Conservation (phyloP, 1,140 invertebrate genomes). For the Aphaenogaster ashmeadi region DNA sequence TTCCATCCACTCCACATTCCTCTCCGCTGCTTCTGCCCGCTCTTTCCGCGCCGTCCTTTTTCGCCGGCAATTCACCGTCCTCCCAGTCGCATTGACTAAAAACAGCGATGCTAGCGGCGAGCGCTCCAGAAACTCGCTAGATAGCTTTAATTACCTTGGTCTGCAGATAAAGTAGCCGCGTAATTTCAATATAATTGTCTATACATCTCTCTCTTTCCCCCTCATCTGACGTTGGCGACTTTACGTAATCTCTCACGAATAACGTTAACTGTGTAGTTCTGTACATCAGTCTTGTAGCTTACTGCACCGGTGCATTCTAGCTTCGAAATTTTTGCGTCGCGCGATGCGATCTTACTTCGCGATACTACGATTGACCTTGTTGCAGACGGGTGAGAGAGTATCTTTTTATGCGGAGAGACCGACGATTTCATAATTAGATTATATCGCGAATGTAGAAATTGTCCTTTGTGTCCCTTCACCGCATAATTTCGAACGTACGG, state of each 20-base stretch:
- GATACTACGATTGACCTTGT: not conserved
- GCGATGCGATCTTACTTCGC: not conserved
- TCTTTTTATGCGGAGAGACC: not conserved
- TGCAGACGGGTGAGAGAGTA: no score
- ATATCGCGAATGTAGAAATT: not conserved
- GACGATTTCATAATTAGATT: constrained; percentile 10
- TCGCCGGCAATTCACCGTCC: constrained; percentile 54
- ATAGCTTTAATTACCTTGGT: constrained; percentile 48
- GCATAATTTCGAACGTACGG: not conserved
- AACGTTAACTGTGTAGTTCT: constrained; percentile 12
- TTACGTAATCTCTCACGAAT: constrained; percentile 13
- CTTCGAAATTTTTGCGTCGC: not conserved
- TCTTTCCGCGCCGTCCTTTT: constrained; percentile 49
- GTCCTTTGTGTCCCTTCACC: not conserved
- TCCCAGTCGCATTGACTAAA: constrained; percentile 42
- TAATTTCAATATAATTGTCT: constrained; percentile 57
- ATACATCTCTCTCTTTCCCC: not conserved
- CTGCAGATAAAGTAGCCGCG: constrained; percentile 35
- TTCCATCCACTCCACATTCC: constrained; percentile 63
- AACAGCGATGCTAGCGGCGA: not conserved
- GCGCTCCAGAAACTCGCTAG: not conserved
- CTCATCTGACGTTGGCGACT: not conserved
- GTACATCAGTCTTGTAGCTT: not conserved
- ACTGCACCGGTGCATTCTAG: not conserved
- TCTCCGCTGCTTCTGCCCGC: constrained; percentile 51